Evolutionary conservation across 2,888 invertebrate species (phyloP), one percentile per base, ranked within the genome.

Genomic region (Chalcosyrphus nemorum): DNA sequence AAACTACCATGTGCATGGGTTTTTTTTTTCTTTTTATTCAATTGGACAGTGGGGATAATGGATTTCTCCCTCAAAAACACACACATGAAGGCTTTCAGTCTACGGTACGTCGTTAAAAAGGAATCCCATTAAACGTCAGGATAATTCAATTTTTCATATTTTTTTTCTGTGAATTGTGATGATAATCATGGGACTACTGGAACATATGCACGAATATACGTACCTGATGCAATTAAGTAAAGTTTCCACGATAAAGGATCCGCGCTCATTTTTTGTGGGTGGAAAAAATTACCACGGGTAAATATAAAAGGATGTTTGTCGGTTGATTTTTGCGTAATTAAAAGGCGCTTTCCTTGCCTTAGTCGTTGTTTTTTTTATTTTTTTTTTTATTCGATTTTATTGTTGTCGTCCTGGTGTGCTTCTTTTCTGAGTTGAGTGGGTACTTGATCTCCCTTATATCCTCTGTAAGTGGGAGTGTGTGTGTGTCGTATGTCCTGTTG

Each of bases 11-110:
- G 13, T 59, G 56, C 61, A 66, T 32, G 52, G n/a, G n/a, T n/a
- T n/a, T n/a, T n/a, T n/a, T n/a, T n/a, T n/a, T n/a, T n/a, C n/a
- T 74, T 68, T 72, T 61, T 63, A 80, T 80, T 84, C 80, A 80
- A 80, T 80, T 70, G 50, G 35, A 65, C 35, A 24, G 38, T 70
- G 38, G 43, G 70, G 21, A 29, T 81, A 81, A 81, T 81, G 77
- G 61, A 61, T 61, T 72, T 66, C 72, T 19, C 17, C 17, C 24
- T n/a, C n/a, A n/a, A n/a, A n/a, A n/a, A 13, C n/a, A 17, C 27
- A 54, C 52, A 27, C 3, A 47, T 13, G 0, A n/a, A 17, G 43
- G 11, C 24, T 43, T 9, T 45, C 13, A 17, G 41, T 15, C 2
- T 13, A 3, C 13, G 13, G 3, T 24, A 4, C 24, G n/a, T n/a